These are phyloP conservation scores for Melanchra persicariae DNA, from an alignment of 2,888 invertebrate genomes.

Conservation along the genomic window DNA sequence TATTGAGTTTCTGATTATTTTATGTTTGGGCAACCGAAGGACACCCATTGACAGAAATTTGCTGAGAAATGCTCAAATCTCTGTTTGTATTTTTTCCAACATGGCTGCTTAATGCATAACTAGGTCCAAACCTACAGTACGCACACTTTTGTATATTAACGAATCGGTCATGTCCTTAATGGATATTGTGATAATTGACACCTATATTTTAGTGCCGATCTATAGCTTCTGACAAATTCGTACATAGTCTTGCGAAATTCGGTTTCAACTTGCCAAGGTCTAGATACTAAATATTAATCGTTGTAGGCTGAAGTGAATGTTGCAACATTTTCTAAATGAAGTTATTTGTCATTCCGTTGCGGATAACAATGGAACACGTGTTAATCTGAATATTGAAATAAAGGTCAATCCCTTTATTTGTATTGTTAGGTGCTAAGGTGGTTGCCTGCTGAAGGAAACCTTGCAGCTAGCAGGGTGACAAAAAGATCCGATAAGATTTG, in stretches of 20 bases:
- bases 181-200: constrained; percentile 68
- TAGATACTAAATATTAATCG: constrained; percentile 60
- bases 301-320: constrained; percentile 59
- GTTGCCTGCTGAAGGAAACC: not conserved
- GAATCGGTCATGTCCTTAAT: constrained; percentile 60
- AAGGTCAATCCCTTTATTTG: not conserved
- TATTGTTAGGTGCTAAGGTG: not conserved
- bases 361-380: constrained; percentile 30
- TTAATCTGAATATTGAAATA: constrained; percentile 22
- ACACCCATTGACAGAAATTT: too few species aligned
- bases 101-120: too few species aligned
- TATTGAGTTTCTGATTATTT: constrained; percentile 29
- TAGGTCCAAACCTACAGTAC: too few species aligned
- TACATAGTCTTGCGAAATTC: constrained; percentile 62
- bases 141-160: constrained; percentile 57
- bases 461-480: too few species aligned
- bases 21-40: too few species aligned
- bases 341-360: constrained; percentile 43
- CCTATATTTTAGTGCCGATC: constrained; percentile 65
- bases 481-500: not conserved
- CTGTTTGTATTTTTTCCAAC: too few species aligned
- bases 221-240: constrained; percentile 63
- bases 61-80: too few species aligned
- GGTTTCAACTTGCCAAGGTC: constrained; percentile 61
- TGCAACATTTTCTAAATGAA: constrained; percentile 53